Percentiles rank a stretch among this genome's conserved stretches.
Evolutionary conservation across 2,797 vertebrate species (phyloP).

Genomic region (Manis javanica): DNA sequence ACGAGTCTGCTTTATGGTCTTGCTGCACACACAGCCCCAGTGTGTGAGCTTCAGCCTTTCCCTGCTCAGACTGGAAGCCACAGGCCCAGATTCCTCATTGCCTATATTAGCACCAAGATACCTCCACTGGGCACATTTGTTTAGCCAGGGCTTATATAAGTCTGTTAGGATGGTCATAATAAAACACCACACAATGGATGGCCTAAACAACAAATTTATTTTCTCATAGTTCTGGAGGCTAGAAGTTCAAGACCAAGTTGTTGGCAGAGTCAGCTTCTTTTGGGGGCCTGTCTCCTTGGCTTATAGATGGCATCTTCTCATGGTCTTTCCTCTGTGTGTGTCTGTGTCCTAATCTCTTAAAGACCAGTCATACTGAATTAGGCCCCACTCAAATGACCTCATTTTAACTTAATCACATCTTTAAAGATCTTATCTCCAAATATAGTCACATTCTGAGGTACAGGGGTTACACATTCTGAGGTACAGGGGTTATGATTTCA

Average conservation of each 20-base stretch:
- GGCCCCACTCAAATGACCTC: too few relatives aligned
- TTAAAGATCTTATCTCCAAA: background rate
- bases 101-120: background rate
- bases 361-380: background rate
- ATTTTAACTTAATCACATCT: too few relatives aligned
- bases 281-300: background rate
- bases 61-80: background rate
- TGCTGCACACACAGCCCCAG: too few relatives aligned
- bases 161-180: background rate
- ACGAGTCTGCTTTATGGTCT: background rate
- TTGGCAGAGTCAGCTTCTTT: background rate
- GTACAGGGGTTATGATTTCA: background rate
- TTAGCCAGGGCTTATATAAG: background rate
- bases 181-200: background rate
- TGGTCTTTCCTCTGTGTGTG: background rate
- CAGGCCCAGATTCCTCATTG: background rate
- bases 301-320: background rate
- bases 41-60: background rate
- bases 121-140: background rate
- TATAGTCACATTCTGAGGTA: background rate
- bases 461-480: background rate
- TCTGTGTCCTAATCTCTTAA: slow-evolving; percentile 8
- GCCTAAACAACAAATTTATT: background rate
- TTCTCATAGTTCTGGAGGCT: background rate
- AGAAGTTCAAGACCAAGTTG: background rate